Evolutionary conservation across 2,113 vertebrate species (phyloP), one percentile per base, ranked within the genome.

Genomic region (Charadrius vociferus): DNA sequence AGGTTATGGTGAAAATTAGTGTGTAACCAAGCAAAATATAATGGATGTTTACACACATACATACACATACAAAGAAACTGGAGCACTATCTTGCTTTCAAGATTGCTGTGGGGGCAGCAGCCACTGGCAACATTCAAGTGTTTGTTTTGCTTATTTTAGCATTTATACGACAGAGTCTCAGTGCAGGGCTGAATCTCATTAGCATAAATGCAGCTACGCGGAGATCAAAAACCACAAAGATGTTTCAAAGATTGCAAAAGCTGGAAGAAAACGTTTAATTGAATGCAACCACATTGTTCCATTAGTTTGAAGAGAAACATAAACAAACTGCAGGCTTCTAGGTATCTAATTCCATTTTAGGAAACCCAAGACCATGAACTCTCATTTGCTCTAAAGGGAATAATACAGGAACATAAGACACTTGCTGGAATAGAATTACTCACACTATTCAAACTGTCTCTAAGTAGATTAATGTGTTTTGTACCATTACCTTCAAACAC

Each of bases 271-370:
- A 91, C 34, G 45, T 87, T 94, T 87, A 88, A 93, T 63, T 82
- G 82, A 96, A 84, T 78, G 41, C 72, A 93, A 88, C 55, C 62
- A 85, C 72, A 70, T 81, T 49, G 80, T 89, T 94, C 72, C 7
- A 13, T 74, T 75, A 87, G 65, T 88, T 93, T 94, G 74, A 86
- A 72, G 61, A 70, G 66, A 88, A 95, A 93, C 29, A 56, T 78
- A 98, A 98, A 97, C 92, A 97, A 88, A 70, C 59, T 65, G 39
- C 62, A 93, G 81, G 52, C 41, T 86, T 97, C 93, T 90, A 91
- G 79, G 80, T 95, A 93, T 95, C 85, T 84, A 81, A 92, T 90
- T 94, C 58, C 84, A 55, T 79, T 88, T 93, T 61, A 72, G 65
- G 56, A 81, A 92, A 93, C 36, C 22, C 67, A 84, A 88, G 81